Evolutionary conservation across 2,113 vertebrate species (phyloP).

Genomic region (Sphyrna mokarran): DNA sequence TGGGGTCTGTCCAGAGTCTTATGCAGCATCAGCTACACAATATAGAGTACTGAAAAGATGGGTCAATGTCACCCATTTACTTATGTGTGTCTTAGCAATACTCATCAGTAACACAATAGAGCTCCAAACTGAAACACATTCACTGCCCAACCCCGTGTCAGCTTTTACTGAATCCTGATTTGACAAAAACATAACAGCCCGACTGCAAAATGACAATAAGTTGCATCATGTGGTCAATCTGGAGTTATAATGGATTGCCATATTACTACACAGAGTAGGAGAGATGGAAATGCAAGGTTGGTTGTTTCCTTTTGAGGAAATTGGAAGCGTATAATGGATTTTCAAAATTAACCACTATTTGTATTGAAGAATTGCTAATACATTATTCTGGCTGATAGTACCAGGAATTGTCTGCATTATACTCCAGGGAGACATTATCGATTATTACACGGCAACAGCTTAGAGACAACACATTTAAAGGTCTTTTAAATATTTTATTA

Average conservation of each 20-base stretch:
- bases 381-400: not conserved
- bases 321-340: not conserved
- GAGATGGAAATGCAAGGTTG: not conserved
- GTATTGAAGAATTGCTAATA: not conserved
- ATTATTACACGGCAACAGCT: not conserved
- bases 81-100: not conserved
- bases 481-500: not conserved
- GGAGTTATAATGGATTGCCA: not conserved
- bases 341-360: not conserved
- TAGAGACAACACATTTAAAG: not conserved
- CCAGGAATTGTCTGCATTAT: not conserved
- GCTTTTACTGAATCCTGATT: not conserved
- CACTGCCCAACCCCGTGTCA: not conserved
- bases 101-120: not conserved
- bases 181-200: not conserved
- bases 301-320: not conserved
- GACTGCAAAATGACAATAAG: not conserved
- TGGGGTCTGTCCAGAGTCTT: no score
- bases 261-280: not conserved
- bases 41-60: not conserved
- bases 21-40: not conserved
- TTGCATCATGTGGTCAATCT: not conserved
- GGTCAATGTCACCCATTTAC: not conserved
- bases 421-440: not conserved
- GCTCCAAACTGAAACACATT: not conserved